Base-by-base conservation (phyloP, 2,113 vertebrate species). In the Sander vitreus region DNA sequence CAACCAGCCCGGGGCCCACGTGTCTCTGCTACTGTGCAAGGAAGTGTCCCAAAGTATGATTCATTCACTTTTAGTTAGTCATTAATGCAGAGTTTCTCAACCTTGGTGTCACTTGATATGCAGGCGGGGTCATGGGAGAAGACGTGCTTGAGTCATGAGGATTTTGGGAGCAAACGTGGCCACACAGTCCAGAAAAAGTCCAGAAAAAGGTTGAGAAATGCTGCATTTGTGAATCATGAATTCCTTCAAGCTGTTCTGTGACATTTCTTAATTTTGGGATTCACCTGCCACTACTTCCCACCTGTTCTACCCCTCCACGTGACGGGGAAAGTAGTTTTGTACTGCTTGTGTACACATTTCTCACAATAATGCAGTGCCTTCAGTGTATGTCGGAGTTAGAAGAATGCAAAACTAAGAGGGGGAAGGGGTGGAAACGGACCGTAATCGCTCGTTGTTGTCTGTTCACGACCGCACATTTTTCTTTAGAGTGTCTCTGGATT, bases 351-450 rank as follows among this genome's bases (percentile, higher is more conserved):
- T 55, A 11, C 73, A 60, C 55, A 51, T 63, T 69, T 67, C 36
- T 76, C 76, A 79, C 82, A 83, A 78, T 73, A 78, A 85, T 70
- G 76, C 93, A 81, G 91, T 94, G 92, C 93, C 93, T 94, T 94
- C 83, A 76, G 86, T 65, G 73, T 78, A n/a, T 79, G 76, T 71
- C 25, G 75, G 78, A 80, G 85, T 55, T 47, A 19, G 21, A 59
- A 53, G 68, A 85, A 65, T 73, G 47, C 79, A 73, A 76, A 83
- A 23, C 53, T 48, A 33, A 39, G 65, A 60, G 33, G 66, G 55
- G 21, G 43, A 63, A 51, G 48, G 15, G 43, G 55, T 43, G 9
- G 21, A 81, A 47, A 65, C 25, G 2, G 78, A 84, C 85, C 67
- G 33, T 55, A 72, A 48, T 57, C 14, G 27, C 78, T 79, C 78